phyloP scores from a whole-genome alignment of 2,888 invertebrate genomes.

The Tyria jacobaeae region DNA sequence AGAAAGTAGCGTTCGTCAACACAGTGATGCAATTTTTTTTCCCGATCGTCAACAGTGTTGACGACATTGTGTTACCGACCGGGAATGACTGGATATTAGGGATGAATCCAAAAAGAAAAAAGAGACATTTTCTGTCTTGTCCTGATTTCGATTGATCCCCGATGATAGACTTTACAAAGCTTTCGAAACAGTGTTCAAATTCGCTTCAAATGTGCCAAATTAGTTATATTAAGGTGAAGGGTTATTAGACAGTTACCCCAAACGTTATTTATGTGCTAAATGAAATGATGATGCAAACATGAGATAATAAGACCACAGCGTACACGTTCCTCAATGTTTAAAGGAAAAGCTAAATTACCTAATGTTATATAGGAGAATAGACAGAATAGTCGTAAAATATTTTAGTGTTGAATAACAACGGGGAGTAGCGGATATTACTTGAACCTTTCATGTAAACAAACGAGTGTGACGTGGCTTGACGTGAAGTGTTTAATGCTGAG shows the following conservation, averaged over 20 bases:
- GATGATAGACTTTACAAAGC: neutral
- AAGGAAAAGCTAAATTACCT: neutral
- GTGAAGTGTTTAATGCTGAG: slow-evolving; percentile 40
- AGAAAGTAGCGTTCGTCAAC: too few relatives aligned
- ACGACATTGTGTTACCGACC: too few relatives aligned
- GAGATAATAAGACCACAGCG: neutral
- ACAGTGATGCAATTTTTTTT: too few relatives aligned
- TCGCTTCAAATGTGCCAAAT: neutral
- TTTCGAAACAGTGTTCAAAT: neutral
- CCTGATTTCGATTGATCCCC: neutral
- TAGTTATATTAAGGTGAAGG: neutral
- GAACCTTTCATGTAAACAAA: slow-evolving; percentile 34
- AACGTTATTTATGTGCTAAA: neutral
- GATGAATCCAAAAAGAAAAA: neutral
- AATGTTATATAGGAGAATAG: neutral
- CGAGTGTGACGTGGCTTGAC: slow-evolving; percentile 43
- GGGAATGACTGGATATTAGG: neutral
- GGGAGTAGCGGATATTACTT: slow-evolving; percentile 23
- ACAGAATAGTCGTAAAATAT: slow-evolving; percentile 6
- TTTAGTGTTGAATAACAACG: slow-evolving; percentile 9
- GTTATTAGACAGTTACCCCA: neutral
- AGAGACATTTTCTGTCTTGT: neutral
- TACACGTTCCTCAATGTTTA: neutral
- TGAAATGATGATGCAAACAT: neutral
- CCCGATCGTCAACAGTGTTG: too few relatives aligned